These are phyloP conservation scores for Sternarchorhynchus goeldii DNA, from an alignment of 2,797 vertebrate genomes.

Conservation along the genomic window DNA sequence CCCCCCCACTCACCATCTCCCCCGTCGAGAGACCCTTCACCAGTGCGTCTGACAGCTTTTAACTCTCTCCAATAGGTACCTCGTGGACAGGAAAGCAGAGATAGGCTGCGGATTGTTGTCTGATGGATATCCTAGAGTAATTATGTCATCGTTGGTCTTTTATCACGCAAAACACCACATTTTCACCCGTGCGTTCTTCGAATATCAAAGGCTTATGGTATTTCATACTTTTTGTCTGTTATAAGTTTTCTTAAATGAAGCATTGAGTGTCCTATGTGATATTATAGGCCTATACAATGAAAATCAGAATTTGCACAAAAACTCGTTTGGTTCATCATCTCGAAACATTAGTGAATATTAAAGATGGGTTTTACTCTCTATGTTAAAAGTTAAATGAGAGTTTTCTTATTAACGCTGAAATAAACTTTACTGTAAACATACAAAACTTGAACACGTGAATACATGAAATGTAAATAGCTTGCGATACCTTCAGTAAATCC, in stretches of 20 bases:
- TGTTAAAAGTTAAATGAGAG: background rate
- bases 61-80: slow-evolving; percentile 7
- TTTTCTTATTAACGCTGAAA: background rate
- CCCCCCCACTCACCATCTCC: background rate
- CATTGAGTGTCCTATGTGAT: background rate
- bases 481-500: background rate
- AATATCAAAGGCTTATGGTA: no score
- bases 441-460: background rate
- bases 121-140: slow-evolving; percentile 41
- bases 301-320: no score
- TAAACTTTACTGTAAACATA: background rate
- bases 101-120: slow-evolving; percentile 22
- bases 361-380: background rate
- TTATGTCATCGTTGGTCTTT: slow-evolving; percentile 23
- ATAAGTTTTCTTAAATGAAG: background rate
- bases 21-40: slow-evolving; percentile 1
- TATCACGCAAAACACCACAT: slow-evolving; percentile 41
- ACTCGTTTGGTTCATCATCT: no score
- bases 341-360: background rate
- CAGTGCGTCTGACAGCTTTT: slow-evolving; percentile 35
- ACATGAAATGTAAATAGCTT: background rate
- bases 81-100: slow-evolving; percentile 35
- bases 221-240: slow-evolving; percentile 7
- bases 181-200: slow-evolving; percentile 19
- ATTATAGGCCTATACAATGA: no score